Percentiles rank a stretch among this genome's conserved stretches.
Evolutionary conservation across 2,888 invertebrate species (phyloP).

Genomic region (Philhelius pedissequus): DNA sequence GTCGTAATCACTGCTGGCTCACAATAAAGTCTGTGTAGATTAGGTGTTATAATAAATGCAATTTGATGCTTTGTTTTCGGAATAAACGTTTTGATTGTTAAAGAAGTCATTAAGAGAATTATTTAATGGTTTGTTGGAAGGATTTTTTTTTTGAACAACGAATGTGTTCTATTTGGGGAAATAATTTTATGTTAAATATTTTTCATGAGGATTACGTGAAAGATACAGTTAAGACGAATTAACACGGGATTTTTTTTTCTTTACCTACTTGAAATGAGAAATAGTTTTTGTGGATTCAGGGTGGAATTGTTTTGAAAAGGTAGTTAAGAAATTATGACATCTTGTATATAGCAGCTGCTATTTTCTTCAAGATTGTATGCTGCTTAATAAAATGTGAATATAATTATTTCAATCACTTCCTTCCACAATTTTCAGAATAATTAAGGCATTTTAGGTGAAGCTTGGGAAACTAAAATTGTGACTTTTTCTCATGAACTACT

Average conservation of each 20-base stretch:
- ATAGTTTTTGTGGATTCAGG: neutral
- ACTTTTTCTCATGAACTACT: neutral
- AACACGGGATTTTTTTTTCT: neutral
- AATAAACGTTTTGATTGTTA: constrained; percentile 6
- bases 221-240: constrained; percentile 1
- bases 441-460: neutral
- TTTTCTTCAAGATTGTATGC: neutral
- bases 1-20: neutral
- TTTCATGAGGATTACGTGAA: neutral
- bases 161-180: neutral
- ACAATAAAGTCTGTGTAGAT: neutral
- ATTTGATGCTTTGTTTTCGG: constrained; percentile 12
- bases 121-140: neutral
- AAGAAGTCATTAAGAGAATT: neutral
- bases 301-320: neutral
- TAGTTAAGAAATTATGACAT: neutral
- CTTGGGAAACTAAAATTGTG: neutral
- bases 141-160: neutral
- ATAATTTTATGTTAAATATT: constrained; percentile 7
- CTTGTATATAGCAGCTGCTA: neutral
- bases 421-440: neutral
- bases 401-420: neutral
- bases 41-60: constrained; percentile 2
- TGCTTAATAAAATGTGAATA: neutral
- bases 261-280: neutral